Conservation (phyloP, 2,113 vertebrate species). For the Sinosuthora webbiana region DNA sequence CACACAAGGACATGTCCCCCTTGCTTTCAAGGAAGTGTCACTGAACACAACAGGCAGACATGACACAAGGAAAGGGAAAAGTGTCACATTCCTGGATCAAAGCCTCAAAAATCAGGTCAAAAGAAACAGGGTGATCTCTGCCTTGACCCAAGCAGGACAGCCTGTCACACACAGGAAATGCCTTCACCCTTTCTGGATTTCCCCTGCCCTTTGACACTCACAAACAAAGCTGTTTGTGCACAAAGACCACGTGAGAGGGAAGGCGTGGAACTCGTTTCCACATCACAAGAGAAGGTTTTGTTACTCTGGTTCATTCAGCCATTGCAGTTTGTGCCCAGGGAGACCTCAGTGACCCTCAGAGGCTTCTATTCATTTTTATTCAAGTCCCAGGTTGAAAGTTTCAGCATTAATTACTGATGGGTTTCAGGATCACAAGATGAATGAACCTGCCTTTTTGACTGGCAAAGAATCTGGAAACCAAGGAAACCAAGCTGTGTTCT, state of each 20-base stretch:
- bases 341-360: not conserved
- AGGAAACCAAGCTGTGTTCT: not conserved
- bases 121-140: not conserved
- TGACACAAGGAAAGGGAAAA: not conserved
- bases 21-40: not conserved
- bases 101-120: not conserved
- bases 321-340: not conserved
- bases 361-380: not conserved
- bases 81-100: not conserved
- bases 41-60: not conserved
- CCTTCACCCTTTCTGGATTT: not conserved
- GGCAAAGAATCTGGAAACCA: not conserved
- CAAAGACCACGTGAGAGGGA: not conserved
- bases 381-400: not conserved
- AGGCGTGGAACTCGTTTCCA: not conserved
- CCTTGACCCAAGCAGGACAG: not conserved
- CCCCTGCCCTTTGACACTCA: constrained; percentile 12
- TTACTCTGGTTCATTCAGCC: not conserved
- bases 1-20: not conserved
- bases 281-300: not conserved
- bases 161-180: constrained; percentile 24
- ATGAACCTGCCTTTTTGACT: not conserved
- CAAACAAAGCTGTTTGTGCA: constrained; percentile 8
- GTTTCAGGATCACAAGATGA: not conserved
- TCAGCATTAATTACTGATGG: not conserved